Percentiles rank a stretch among this genome's conserved stretches.
phyloP scores from a whole-genome alignment of 2,797 vertebrate species.

The Hydrocynus forskahlii region DNA sequence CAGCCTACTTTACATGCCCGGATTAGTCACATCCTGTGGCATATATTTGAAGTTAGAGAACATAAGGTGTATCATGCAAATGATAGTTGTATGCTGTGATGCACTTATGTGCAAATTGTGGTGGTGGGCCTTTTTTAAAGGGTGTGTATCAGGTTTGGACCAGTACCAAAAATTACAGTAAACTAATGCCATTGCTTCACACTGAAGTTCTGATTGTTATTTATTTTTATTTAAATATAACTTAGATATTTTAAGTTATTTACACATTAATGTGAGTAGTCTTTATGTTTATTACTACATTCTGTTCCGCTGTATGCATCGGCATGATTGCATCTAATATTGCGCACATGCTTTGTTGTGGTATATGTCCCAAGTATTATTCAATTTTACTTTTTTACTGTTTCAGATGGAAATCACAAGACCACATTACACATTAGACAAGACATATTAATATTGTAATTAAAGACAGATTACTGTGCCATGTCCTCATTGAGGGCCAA shows the following conservation, averaged over 20 bases:
- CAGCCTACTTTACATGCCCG: background rate
- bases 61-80: background rate
- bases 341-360: background rate
- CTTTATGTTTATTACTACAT: background rate
- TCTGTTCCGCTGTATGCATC: background rate
- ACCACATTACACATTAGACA: background rate
- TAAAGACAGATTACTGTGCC: slow-evolving; percentile 8
- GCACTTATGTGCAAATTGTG: background rate
- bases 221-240: background rate
- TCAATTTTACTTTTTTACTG: background rate
- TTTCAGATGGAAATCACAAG: slow-evolving; percentile 32
- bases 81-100: background rate
- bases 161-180: slow-evolving; percentile 46
- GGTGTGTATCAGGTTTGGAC: background rate
- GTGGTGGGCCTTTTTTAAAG: background rate
- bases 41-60: background rate
- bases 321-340: background rate
- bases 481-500: slow-evolving; percentile 25
- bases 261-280: background rate
- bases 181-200: slow-evolving; percentile 69
- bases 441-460: background rate
- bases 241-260: background rate
- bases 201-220: slow-evolving; percentile 30
- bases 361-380: background rate
- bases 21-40: slow-evolving; percentile 13